Base-by-base conservation (phyloP, 1,140 invertebrate species). In the Drosophila serrata region DNA sequence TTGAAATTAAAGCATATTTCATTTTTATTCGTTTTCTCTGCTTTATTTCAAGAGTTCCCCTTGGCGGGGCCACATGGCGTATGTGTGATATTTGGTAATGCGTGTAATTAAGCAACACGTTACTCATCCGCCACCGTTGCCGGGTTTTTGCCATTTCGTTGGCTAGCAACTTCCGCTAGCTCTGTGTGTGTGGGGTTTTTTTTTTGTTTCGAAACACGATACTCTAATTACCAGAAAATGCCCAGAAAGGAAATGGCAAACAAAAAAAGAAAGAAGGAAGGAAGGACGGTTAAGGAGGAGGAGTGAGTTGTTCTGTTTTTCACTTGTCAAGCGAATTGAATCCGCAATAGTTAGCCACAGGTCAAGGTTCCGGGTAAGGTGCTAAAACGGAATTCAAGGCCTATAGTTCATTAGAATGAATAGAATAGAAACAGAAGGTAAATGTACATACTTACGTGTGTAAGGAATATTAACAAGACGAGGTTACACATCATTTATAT, bases 21-120 rank as follows among this genome's bases (percentile, higher is more conserved):
- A 67, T 65, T 68, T 65, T 27, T n/a, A 19, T 72, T 58, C 43
- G 6, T 22, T 29, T 29, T 22, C 2, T 1, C n/a, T 39, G 11
- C 24, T 45, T 13, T 45, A 29, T 46, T 56, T 22, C 62, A 17
- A 45, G 31, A 57, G 40, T 62, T 37, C 67, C 1, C 39, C 31
- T 40, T 40, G 37, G 39, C 22, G 33, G 49, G 45, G 43, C 69
- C 82, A 79, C 82, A 69, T 67, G 82, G 78, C 82, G 82, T 87
- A 82, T 86, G 82, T 86, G 84, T 82, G 75, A 86, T 86, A 86
- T 82, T 86, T 87, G 82, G 79, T 82, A 86, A 86, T 88, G 79
- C 79, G 75, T 82, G 75, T 86, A 86, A 86, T 86, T 86, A 86
- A 79, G 82, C 79, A 82, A 75, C 82, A 82, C 82, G 68, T 87